Conservation (phyloP, 64 coral and sea anemone genomes). For the Porites australiensis region DNA sequence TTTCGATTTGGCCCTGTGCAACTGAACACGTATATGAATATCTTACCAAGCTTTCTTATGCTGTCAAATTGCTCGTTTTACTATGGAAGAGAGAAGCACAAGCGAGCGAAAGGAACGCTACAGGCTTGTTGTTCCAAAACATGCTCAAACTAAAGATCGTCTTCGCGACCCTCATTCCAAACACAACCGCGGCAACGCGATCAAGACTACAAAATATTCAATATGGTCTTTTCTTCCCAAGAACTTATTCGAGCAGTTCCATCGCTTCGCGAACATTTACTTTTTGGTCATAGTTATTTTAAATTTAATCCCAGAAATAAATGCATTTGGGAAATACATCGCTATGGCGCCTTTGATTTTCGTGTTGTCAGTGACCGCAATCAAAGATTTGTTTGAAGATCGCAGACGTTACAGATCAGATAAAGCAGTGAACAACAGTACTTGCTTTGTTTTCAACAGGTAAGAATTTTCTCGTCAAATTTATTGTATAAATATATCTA, state of each 20-base stretch:
- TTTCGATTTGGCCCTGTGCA: neutral
- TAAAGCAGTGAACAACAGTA: constrained; percentile 93
- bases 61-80: neutral
- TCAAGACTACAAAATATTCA: constrained; percentile 99
- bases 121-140: constrained; percentile 83
- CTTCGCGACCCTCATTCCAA: constrained; percentile 56
- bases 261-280: constrained; percentile 99
- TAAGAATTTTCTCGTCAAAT: constrained; percentile 12
- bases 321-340: constrained; percentile 97
- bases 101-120: constrained; percentile 44
- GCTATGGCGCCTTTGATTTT: constrained; percentile 93
- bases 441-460: constrained; percentile 90
- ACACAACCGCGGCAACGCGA: constrained; percentile 70
- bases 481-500: neutral
- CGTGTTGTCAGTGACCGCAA: constrained; percentile 89
- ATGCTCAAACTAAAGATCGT: constrained; percentile 59
- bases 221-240: constrained; percentile 97
- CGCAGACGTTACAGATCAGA: constrained; percentile 92
- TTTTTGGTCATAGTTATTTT: constrained; percentile 93
- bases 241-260: constrained; percentile 99
- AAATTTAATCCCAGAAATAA: constrained; percentile 97
- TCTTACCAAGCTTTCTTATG: neutral
- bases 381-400: constrained; percentile 99
- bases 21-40: neutral
- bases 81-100: constrained; percentile 3